Evolutionary conservation across 2,113 vertebrate species (phyloP).

Genomic region (Rousettus leschenaultii): DNA sequence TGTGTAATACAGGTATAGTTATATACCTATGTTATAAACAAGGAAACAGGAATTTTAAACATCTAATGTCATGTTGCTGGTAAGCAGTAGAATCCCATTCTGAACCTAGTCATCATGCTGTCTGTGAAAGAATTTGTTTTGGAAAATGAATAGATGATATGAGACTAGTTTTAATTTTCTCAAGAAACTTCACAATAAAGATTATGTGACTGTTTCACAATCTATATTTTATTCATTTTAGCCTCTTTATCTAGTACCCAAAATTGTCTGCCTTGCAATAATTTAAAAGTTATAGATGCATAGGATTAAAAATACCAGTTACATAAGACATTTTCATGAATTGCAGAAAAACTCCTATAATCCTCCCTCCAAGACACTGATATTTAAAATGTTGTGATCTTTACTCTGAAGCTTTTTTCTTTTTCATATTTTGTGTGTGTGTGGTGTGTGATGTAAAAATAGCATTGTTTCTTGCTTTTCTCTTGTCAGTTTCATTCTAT

Average conservation of each 20-base stretch:
- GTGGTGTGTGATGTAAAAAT: background rate
- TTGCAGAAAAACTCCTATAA: background rate
- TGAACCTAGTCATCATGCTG: background rate
- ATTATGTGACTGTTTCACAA: background rate
- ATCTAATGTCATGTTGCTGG: background rate
- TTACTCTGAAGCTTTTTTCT: background rate
- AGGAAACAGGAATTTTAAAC: background rate
- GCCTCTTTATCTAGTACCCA: background rate
- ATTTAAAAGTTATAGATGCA: background rate
- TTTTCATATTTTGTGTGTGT: background rate
- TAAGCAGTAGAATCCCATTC: background rate
- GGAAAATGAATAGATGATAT: background rate
- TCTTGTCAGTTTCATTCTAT: background rate
- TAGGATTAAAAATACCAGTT: slow-evolving; percentile 3
- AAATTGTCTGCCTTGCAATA: background rate
- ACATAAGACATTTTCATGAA: background rate
- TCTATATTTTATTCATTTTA: background rate
- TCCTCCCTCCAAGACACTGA: background rate
- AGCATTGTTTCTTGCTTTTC: background rate
- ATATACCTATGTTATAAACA: background rate
- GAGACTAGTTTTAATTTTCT: background rate
- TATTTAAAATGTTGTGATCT: background rate
- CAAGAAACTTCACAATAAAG: background rate
- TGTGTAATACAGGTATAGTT: background rate
- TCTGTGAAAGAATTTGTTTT: background rate